A percentile compares a stretch with the other conserved stretches of the same genome.
These are phyloP conservation scores for Camponotus vicinus DNA, from an alignment of 1,140 invertebrate genomes.

Conservation along the genomic window DNA sequence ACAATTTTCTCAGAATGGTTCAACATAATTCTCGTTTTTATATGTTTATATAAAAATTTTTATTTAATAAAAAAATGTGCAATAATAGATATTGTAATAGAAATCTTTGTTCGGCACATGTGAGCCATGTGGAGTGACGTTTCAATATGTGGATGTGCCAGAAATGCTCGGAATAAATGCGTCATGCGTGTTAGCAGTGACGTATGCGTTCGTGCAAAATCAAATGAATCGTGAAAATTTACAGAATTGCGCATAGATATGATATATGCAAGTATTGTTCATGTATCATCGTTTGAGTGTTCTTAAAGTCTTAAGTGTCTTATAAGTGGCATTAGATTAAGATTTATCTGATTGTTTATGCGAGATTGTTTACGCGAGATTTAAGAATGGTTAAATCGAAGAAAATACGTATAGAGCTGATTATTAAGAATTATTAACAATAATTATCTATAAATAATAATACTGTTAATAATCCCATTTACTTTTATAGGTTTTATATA, in stretches of 20 bases:
- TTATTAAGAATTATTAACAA: not conserved
- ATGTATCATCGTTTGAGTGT: constrained; percentile 28
- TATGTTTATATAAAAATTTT: not conserved
- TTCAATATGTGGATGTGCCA: constrained; percentile 7
- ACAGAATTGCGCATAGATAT: not conserved
- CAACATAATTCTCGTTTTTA: no score
- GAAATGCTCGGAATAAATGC: constrained; percentile 25
- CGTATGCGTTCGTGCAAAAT: constrained; percentile 36
- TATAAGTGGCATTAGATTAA: not conserved
- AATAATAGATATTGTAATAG: not conserved
- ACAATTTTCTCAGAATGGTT: no score
- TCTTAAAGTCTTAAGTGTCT: not conserved
- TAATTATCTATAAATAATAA: constrained; percentile 3
- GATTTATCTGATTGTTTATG: constrained; percentile 14
- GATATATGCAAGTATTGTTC: not conserved
- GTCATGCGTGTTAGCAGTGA: constrained; percentile 17
- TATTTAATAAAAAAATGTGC: not conserved
- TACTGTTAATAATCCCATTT: not conserved
- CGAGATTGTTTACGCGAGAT: not conserved
- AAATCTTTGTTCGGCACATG: not conserved
- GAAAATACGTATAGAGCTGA: not conserved
- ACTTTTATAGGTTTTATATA: not conserved
- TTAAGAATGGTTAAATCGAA: not conserved
- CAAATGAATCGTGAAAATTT: constrained; percentile 38
- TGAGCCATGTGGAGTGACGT: constrained; percentile 16